These are phyloP conservation scores for Dolomedes plantarius DNA, from an alignment of 2,888 invertebrate genomes.

Conservation along the genomic window DNA sequence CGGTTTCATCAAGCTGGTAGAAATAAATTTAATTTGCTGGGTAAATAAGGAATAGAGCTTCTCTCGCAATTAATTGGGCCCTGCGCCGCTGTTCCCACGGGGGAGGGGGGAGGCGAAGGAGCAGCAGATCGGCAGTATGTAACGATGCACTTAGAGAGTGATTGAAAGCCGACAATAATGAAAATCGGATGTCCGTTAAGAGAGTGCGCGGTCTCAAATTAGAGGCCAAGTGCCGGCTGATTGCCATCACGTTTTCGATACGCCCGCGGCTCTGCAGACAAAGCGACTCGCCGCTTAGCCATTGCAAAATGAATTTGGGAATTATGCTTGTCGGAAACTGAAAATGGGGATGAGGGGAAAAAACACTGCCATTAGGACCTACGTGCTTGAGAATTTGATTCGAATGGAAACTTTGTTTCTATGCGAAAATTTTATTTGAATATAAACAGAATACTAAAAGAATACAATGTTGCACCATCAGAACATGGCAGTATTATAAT, in stretches of 20 bases:
- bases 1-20: constrained; percentile 60
- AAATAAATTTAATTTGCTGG: constrained; percentile 69
- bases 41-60: constrained; percentile 56
- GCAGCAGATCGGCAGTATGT: not conserved
- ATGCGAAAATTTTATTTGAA: too few species aligned
- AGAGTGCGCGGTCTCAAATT: constrained; percentile 32
- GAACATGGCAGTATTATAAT: too few species aligned
- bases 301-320: not conserved
- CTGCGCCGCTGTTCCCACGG: constrained; percentile 34
- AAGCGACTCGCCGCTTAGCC: constrained; percentile 3
- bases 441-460: too few species aligned
- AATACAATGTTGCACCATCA: too few species aligned
- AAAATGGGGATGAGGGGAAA: too few species aligned
- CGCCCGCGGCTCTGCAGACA: constrained; percentile 8
- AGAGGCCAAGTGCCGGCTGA: constrained; percentile 56
- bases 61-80: constrained; percentile 67
- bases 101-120: constrained; percentile 9
- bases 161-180: constrained; percentile 60
- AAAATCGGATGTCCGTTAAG: constrained; percentile 55
- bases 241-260: constrained; percentile 46
- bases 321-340: not conserved
- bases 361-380: too few species aligned
- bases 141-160: constrained; percentile 61
- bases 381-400: too few species aligned
- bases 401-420: too few species aligned